phyloP scores from a whole-genome alignment of 2,888 invertebrate genomes.

The Masnerella sp. region DNA sequence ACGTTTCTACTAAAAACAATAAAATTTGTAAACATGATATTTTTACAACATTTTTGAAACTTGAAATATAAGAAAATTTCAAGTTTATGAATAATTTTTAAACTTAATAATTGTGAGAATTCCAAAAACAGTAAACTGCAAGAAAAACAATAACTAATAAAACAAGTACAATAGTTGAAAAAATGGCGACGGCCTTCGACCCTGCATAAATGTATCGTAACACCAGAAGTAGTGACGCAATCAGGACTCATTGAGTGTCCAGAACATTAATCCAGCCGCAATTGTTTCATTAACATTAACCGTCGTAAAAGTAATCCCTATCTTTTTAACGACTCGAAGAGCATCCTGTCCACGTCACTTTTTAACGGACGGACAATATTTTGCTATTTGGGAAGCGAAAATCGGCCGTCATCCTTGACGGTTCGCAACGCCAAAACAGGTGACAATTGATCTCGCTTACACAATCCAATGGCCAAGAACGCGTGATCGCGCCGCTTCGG shows the following conservation, averaged over 20 bases:
- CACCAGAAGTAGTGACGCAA: conserved; percentile 17
- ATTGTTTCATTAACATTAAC: too few relatives aligned
- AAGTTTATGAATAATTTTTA: too few relatives aligned
- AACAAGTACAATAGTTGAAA: too few relatives aligned
- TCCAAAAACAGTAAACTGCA: not conserved
- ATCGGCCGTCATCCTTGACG: conserved; percentile 12
- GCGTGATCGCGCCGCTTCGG: not conserved
- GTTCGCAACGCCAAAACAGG: conserved; percentile 8
- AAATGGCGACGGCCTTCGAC: too few relatives aligned
- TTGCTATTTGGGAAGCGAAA: conserved; percentile 26
- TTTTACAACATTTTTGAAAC: too few relatives aligned
- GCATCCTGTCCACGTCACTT: conserved; percentile 3
- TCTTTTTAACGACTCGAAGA: too few relatives aligned
- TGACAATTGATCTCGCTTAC: conserved; percentile 2
- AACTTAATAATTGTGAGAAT: too few relatives aligned
- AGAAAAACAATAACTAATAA: not conserved
- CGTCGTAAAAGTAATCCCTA: too few relatives aligned
- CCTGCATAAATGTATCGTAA: conserved; percentile 7
- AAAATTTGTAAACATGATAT: too few relatives aligned
- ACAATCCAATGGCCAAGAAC: not conserved
- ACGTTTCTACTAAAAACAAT: too few relatives aligned
- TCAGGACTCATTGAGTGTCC: conserved; percentile 17
- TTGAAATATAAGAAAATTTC: too few relatives aligned
- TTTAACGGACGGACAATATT: conserved; percentile 21
- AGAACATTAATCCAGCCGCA: too few relatives aligned